These are phyloP conservation scores for Harmothoe impar DNA, from an alignment of 2,888 invertebrate genomes.

Conservation along the genomic window DNA sequence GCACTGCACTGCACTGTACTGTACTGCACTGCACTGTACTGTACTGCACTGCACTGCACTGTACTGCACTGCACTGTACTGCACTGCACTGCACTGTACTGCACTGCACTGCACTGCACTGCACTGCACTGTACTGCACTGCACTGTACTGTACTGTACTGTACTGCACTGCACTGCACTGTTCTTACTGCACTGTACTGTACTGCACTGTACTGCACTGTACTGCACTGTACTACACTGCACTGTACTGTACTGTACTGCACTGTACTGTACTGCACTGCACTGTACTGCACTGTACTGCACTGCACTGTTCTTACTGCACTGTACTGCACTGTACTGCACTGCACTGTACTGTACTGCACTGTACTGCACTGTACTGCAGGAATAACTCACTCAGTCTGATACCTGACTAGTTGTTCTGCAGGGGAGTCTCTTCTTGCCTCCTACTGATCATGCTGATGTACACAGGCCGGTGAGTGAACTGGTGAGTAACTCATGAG, in stretches of 20 bases:
- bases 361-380: not conserved
- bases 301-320: no score
- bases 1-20: no score
- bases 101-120: not conserved
- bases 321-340: constrained; percentile 23
- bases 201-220: not conserved
- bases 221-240: not conserved
- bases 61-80: constrained; percentile 58
- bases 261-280: not conserved
- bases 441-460: no score
- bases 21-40: no score
- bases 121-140: not conserved
- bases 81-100: not conserved
- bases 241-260: not conserved
- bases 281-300: not conserved
- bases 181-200: not conserved
- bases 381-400: no score
- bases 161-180: not conserved
- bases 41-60: no score
- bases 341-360: not conserved
- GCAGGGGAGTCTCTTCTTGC: no score
- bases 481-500: no score
- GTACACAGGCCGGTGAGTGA: no score
- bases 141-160: not conserved
- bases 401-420: no score